Base-by-base conservation (phyloP, 2,797 vertebrate species). In the Mormyrops attenuatus region DNA sequence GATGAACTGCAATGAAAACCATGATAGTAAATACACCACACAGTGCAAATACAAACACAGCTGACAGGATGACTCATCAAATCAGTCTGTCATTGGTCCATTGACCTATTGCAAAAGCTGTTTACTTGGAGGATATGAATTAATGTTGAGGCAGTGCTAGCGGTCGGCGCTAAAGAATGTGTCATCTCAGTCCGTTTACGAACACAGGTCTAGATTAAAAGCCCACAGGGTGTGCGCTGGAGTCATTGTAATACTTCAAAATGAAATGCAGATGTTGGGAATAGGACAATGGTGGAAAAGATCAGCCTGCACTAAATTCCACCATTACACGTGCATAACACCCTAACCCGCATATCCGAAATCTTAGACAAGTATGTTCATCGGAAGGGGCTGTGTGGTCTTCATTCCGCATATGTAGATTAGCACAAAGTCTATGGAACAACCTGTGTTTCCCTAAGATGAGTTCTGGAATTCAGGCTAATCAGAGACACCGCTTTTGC, bases 391-490 rank as follows among this genome's bases (percentile, higher is more conserved):
- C 26, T 73, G 66, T 85, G 11, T 85, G 47, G 20, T 44, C 44
- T 84, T 55, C 17, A 87, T 52, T 22, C 57, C 15, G 30, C 49
- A 41, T 57, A 20, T 38, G 49, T 55, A 87, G 15, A 55, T 17
- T 7, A 57, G 30, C 2, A 26, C n/a, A 53, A 30, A 53, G 84
- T 47, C 84, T 53, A 34, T 26, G 22, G 26, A 86, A 34, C 26
- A 55, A 57, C 4, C 8, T 5, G 13, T 52, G 11, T 87, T 87
- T 87, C 30, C 26, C 15, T 20, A 52, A 38, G 15, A 57, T 63
- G 17, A 88, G 38, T 88, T 88, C 57, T 88, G 55, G 55, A 88
- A 63, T 88, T 88, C n/a, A 66, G 41, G 41, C 52, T 60, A 34
- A 13, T 66, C 20, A 63, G 49, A 86, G 55, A 41, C 57, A 44